Evolutionary conservation across 1,140 invertebrate species (phyloP).

Genomic region (Coptotermes formosanus): DNA sequence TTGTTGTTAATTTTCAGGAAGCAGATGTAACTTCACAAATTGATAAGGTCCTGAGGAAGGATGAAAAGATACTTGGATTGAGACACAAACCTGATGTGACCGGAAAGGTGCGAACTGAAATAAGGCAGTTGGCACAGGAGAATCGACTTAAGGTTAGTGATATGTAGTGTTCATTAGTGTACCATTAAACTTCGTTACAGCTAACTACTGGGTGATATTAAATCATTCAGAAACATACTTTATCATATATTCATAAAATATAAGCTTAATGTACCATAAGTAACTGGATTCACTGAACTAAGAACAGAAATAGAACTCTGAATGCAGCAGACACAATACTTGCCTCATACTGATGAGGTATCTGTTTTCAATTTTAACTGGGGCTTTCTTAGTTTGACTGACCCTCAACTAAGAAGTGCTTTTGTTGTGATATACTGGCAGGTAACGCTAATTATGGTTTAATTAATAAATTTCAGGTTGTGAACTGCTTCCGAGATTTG

Average conservation of each 20-base stretch:
- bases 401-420: too few relatives aligned
- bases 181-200: background rate
- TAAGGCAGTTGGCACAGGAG: background rate
- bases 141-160: background rate
- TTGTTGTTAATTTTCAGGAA: background rate
- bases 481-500: slow-evolving; percentile 19
- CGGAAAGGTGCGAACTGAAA: background rate
- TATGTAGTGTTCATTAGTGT: background rate
- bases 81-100: slow-evolving; percentile 1
- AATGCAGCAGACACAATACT: too few relatives aligned
- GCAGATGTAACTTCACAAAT: background rate
- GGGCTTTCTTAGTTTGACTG: too few relatives aligned
- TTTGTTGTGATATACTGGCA: too few relatives aligned
- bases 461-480: slow-evolving; percentile 9
- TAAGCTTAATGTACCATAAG: too few relatives aligned
- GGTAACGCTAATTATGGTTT: background rate
- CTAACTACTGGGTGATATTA: too few relatives aligned
- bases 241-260: too few relatives aligned
- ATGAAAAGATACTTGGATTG: background rate
- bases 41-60: background rate
- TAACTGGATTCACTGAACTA: too few relatives aligned
- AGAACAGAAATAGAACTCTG: too few relatives aligned
- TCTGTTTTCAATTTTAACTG: too few relatives aligned
- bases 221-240: too few relatives aligned
- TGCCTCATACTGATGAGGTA: too few relatives aligned